Percentiles rank a stretch among this genome's conserved stretches.
Evolutionary conservation across 2,888 invertebrate genomes (phyloP).

Genomic region (Apeira syringaria): DNA sequence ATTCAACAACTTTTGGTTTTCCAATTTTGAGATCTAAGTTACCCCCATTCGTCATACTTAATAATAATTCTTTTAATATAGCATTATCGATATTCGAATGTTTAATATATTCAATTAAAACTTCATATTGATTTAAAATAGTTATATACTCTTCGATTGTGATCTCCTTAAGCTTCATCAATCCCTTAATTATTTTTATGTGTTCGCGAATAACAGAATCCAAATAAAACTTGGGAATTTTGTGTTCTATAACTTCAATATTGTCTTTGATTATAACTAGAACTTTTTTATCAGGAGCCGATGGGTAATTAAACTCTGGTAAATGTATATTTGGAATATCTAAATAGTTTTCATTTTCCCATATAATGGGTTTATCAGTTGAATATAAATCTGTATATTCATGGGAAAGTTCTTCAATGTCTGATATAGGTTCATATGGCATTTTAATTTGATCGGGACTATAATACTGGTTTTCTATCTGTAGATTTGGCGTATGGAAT

Average conservation of each 20-base stretch:
- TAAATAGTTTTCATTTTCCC: not conserved
- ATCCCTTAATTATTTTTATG: conserved; percentile 8
- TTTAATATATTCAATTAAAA: conserved; percentile 26
- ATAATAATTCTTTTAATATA: conserved; percentile 33
- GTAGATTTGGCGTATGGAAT: not conserved
- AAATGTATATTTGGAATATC: not conserved
- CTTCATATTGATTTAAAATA: conserved; percentile 18
- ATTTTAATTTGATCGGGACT: not conserved
- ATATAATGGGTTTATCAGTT: not conserved
- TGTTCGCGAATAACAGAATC: not conserved
- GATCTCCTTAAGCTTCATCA: conserved; percentile 10
- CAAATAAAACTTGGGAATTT: conserved; percentile 5
- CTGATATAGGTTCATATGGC: not conserved
- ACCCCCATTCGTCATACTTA: conserved; percentile 40
- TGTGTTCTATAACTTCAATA: conserved; percentile 6
- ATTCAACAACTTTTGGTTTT: conserved; percentile 46
- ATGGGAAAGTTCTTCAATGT: not conserved
- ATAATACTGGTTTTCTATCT: not conserved
- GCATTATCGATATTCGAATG: conserved; percentile 24
- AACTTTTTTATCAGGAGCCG: conserved; percentile 4
- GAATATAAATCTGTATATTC: not conserved
- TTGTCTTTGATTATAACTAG: conserved; percentile 15
- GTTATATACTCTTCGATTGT: conserved; percentile 13
- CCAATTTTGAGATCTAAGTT: conserved; percentile 43
- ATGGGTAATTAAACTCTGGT: not conserved